phyloP scores from a whole-genome alignment of 2,797 vertebrate genomes.

The Micrastur ruficollis region DNA sequence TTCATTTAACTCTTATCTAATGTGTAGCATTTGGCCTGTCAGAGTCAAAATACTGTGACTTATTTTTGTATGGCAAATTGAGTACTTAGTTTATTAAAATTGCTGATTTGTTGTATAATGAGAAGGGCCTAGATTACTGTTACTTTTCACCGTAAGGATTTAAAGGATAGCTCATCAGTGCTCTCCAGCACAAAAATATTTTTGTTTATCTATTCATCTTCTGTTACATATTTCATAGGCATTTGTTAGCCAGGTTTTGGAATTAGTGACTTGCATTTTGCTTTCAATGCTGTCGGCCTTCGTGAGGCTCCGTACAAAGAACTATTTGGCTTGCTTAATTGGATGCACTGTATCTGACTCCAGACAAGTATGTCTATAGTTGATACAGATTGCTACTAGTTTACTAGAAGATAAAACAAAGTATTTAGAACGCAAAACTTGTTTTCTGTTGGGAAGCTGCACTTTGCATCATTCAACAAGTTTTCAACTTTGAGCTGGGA shows the following conservation, averaged over 20 bases:
- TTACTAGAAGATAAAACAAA: not conserved
- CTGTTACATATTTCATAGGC: not conserved
- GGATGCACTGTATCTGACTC: not conserved
- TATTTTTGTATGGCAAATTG: slow-evolving; percentile 2
- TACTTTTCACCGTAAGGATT: not conserved
- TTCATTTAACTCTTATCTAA: slow-evolving; percentile 37
- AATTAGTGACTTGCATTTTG: not conserved
- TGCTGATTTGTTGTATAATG: not conserved
- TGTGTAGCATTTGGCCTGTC: slow-evolving; percentile 16
- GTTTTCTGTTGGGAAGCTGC: not conserved
- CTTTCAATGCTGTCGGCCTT: not conserved
- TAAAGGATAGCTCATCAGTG: not conserved
- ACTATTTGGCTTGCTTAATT: not conserved
- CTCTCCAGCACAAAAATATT: not conserved
- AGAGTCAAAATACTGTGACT: not conserved
- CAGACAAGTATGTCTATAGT: not conserved
- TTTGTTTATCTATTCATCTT: not conserved
- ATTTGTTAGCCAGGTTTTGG: not conserved
- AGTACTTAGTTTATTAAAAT: slow-evolving; percentile 34
- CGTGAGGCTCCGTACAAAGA: not conserved
- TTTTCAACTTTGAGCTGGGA: not conserved
- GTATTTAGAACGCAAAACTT: not conserved
- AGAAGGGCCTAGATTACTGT: not conserved
- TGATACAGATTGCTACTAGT: not conserved
- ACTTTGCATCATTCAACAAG: not conserved